Percentiles rank a stretch among this genome's conserved stretches.
These are phyloP conservation scores for Hippocampus abdominalis DNA, from an alignment of 2,113 vertebrate species.

Conservation along the genomic window DNA sequence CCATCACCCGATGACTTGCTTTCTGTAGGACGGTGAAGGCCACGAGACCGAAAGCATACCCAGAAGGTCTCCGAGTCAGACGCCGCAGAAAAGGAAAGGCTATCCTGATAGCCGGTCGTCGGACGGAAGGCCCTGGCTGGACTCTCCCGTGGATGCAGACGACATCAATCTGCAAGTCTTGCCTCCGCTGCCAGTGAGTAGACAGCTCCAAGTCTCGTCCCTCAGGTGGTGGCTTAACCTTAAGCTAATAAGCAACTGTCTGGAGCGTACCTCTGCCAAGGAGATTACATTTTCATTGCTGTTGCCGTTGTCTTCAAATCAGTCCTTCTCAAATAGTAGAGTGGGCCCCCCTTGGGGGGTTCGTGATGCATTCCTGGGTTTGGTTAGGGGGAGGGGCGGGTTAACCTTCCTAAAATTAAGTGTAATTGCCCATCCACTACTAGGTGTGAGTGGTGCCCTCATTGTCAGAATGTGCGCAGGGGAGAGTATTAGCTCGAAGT, in stretches of 20 bases:
- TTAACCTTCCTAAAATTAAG: too few relatives aligned
- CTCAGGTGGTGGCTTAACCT: not conserved
- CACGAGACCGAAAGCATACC: slow-evolving; percentile 75
- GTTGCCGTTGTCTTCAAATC: not conserved
- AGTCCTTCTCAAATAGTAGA: too few relatives aligned
- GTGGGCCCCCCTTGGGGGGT: too few relatives aligned
- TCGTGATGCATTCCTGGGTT: too few relatives aligned
- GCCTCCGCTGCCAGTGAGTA: slow-evolving; percentile 81
- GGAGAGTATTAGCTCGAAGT: too few relatives aligned
- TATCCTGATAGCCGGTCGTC: slow-evolving; percentile 72
- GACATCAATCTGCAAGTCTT: slow-evolving; percentile 81
- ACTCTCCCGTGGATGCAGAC: slow-evolving; percentile 75
- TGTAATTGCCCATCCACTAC: too few relatives aligned
- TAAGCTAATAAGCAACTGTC: slow-evolving; percentile 2
- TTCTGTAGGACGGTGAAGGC: slow-evolving; percentile 81
- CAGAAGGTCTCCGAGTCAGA: slow-evolving; percentile 70
- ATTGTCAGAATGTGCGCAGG: too few relatives aligned
- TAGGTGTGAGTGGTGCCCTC: too few relatives aligned
- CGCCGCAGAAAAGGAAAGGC: slow-evolving; percentile 74
- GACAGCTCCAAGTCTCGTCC: too few relatives aligned
- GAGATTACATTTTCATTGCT: not conserved
- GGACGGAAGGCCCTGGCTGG: slow-evolving; percentile 72
- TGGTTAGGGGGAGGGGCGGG: too few relatives aligned
- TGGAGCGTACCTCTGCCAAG: not conserved
- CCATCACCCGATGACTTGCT: not conserved